These are phyloP conservation scores for Colletes collaris DNA, from an alignment of 2,888 invertebrate genomes.

Conservation along the genomic window DNA sequence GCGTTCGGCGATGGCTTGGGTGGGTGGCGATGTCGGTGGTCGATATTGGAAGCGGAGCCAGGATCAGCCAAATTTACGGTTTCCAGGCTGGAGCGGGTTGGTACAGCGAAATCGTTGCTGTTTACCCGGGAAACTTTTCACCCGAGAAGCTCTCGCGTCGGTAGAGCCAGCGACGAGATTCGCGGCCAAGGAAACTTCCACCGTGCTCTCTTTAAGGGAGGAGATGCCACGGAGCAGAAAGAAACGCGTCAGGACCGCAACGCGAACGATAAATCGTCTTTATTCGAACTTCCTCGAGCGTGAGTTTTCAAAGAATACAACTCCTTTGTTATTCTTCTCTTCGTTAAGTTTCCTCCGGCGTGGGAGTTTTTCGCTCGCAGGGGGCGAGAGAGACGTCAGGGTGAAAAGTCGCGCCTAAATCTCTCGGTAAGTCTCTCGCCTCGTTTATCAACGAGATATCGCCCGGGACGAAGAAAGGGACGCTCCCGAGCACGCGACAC, in stretches of 20 bases:
- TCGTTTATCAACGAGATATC: constrained; percentile 62
- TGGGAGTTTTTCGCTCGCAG: constrained; percentile 12
- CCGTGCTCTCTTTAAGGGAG: too few species aligned
- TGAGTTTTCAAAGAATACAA: background rate
- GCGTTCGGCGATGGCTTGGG: constrained; percentile 26
- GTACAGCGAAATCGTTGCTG: constrained; percentile 9
- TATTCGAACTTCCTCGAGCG: background rate
- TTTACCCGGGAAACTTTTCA: constrained; percentile 24
- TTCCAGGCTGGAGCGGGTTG: constrained; percentile 31
- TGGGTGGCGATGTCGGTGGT: constrained; percentile 59
- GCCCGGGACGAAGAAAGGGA: constrained; percentile 2
- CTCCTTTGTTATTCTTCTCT: background rate
- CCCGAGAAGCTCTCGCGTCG: background rate
- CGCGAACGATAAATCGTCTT: background rate
- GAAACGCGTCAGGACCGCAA: background rate
- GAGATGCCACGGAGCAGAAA: background rate
- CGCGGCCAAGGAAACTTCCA: background rate
- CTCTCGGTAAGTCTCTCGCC: constrained; percentile 35
- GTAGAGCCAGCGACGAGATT: constrained; percentile 1
- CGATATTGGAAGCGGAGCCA: constrained; percentile 67
- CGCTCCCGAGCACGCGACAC: constrained; percentile 6
- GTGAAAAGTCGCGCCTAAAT: constrained; percentile 45
- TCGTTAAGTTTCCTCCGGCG: too few species aligned
- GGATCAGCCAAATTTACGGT: constrained; percentile 67
- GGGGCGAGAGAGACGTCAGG: constrained; percentile 10